These are phyloP conservation scores for Atlantisia rogersi DNA, from an alignment of 2,113 vertebrate genomes.

Conservation along the genomic window DNA sequence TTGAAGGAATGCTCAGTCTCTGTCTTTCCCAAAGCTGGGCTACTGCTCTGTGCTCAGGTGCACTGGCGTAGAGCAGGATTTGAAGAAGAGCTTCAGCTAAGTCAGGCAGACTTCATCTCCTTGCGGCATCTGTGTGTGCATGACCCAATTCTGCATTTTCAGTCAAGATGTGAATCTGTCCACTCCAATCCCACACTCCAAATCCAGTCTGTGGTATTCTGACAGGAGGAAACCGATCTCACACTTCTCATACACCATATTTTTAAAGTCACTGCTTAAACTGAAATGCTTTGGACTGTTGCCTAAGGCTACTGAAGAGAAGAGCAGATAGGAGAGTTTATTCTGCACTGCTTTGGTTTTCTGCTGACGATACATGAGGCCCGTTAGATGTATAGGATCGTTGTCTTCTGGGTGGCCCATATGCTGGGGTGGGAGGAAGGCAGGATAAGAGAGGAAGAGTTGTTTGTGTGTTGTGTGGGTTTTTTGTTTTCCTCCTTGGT, in stretches of 20 bases:
- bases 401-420: slow-evolving; percentile 43
- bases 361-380: neutral
- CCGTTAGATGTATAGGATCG: neutral
- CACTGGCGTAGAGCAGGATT: neutral
- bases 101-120: neutral
- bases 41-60: neutral
- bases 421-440: neutral
- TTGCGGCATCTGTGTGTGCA: neutral
- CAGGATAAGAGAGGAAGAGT: neutral
- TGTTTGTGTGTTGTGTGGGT: neutral
- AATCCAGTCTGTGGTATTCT: neutral
- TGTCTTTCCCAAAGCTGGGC: neutral
- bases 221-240: slow-evolving; percentile 4
- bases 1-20: neutral
- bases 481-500: slow-evolving; percentile 16
- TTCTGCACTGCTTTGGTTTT: neutral
- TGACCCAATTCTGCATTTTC: neutral
- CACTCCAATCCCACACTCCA: neutral
- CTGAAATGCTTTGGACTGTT: slow-evolving; percentile 17
- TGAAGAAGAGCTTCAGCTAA: neutral
- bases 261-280: slow-evolving; percentile 25
- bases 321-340: slow-evolving; percentile 12
- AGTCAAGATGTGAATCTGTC: slow-evolving; percentile 4
- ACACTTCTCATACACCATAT: neutral
- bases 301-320: slow-evolving; percentile 27